These are phyloP conservation scores for Macroglossus sobrinus DNA, from an alignment of 2,113 vertebrate genomes.

Conservation along the genomic window DNA sequence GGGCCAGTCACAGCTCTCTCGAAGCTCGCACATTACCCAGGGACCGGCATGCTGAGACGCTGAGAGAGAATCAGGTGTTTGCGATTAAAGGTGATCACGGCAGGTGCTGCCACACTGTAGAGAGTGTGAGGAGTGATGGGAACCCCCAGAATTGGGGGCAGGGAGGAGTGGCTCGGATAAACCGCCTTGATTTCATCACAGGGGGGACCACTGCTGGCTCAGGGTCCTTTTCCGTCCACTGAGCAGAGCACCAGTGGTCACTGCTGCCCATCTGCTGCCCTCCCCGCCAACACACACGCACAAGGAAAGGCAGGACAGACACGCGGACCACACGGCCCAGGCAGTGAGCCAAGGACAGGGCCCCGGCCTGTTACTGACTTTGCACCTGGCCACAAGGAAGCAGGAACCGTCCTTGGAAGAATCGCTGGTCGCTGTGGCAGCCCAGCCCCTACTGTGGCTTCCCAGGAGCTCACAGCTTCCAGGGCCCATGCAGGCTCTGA, in stretches of 20 bases:
- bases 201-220: not conserved
- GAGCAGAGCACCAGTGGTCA: not conserved
- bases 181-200: not conserved
- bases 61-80: not conserved
- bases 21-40: not conserved
- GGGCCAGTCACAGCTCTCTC: not conserved
- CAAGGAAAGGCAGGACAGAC: no score
- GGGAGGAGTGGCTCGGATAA: not conserved
- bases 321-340: not conserved
- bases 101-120: no score
- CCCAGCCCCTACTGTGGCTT: not conserved
- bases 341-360: no score
- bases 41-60: not conserved
- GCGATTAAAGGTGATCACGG: not conserved
- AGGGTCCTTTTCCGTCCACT: not conserved
- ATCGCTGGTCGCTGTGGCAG: no score
- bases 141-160: not conserved
- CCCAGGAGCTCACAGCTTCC: not conserved
- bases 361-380: not conserved
- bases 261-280: not conserved
- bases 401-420: not conserved
- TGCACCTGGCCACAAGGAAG: not conserved
- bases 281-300: no score
- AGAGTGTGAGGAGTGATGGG: not conserved
- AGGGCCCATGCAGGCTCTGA: rapidly evolving